Evolutionary conservation across 2,797 vertebrate genomes (phyloP), one percentile per base, ranked within the genome.

Genomic region (Onychomys torridus): DNA sequence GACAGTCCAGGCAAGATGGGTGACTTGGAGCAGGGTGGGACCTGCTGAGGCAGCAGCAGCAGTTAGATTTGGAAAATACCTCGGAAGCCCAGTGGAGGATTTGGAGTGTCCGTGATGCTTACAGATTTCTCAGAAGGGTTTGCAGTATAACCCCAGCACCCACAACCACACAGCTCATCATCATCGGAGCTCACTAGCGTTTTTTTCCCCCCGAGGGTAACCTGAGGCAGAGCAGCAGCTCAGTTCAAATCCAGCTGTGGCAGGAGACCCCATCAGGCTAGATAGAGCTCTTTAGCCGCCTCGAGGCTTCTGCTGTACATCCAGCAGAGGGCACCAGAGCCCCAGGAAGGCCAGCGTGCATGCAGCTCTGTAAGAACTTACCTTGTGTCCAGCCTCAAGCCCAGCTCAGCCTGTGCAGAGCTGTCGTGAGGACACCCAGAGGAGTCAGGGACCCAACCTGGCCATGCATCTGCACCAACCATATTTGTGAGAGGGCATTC

Each of bases 301-400:
- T 23, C 1, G 0, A 46, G n/a, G 79, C 52, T 52, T 3, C 52
- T 13, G n/a, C 0, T 1, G 57, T 6, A 2, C 0, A 17, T 43
- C 96, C 98, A 96, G 94, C 94, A 98, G 97, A 91, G 97, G 97
- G 97, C 94, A 32, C 75, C 59, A 95, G 93, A 69, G 8, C 71
- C 75, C 21, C 61, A 29, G 0, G 61, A 65, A 0, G 21, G 6
- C 49, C 9, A 16, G 27, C 7, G 2, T 4, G 55, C 75, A 6
- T 1, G 0, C 10, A 46, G 59, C 21, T 52, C 55, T 49, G 75
- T n/a, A 19, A 3, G 84, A 4, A 0, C 61, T 46, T 77, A 0
- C 77, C 69, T 43, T 21, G 6, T 27, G 46, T 85, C 43, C 21
- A 57, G 61, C n/a, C 73, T 85, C 14, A 16, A 71, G 19, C 52